A percentile compares a stretch with the other conserved stretches of the same genome.
Evolutionary conservation across 1,140 invertebrate genomes (phyloP).

Genomic region (Vanessa atalanta): DNA sequence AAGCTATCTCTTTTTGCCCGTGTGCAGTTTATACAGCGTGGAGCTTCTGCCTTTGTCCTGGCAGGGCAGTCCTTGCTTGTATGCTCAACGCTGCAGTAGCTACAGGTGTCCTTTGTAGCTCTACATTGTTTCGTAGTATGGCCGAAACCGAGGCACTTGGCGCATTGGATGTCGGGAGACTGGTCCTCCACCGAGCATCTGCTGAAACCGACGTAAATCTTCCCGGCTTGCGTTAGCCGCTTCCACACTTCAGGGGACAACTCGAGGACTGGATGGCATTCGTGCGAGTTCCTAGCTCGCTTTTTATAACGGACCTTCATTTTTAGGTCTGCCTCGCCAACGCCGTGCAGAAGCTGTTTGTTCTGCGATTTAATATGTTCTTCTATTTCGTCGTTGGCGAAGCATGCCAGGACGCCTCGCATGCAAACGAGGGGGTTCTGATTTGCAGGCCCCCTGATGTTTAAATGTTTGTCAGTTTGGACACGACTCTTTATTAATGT

Average conservation of each 20-base stretch:
- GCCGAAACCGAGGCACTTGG: conserved; percentile 36
- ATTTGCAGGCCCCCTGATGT: neutral
- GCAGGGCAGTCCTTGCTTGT: too few relatives aligned
- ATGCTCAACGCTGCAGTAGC: conserved; percentile 29
- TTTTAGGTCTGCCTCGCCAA: conserved; percentile 13
- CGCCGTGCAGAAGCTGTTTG: conserved; percentile 27
- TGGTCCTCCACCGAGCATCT: conserved; percentile 9
- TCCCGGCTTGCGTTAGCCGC: neutral
- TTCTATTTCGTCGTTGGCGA: conserved; percentile 29
- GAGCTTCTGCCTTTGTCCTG: too few relatives aligned
- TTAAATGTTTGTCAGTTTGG: neutral
- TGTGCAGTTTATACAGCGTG: conserved; percentile 15
- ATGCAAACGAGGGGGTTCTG: conserved; percentile 21
- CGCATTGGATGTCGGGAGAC: conserved; percentile 31
- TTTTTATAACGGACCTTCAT: conserved; percentile 41
- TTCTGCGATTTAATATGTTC: conserved; percentile 35
- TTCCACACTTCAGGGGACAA: conserved; percentile 31
- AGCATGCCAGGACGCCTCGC: conserved; percentile 22
- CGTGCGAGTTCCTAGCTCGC: conserved; percentile 37
- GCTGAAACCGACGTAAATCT: neutral
- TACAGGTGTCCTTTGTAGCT: conserved; percentile 18
- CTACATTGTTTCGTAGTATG: conserved; percentile 28
- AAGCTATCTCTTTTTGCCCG: neutral
- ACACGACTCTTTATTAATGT: neutral
- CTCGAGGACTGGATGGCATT: conserved; percentile 43